Evolutionary conservation across 2,888 invertebrate genomes (phyloP), one percentile per base, ranked within the genome.

Genomic region (Drosophila lacicola): DNA sequence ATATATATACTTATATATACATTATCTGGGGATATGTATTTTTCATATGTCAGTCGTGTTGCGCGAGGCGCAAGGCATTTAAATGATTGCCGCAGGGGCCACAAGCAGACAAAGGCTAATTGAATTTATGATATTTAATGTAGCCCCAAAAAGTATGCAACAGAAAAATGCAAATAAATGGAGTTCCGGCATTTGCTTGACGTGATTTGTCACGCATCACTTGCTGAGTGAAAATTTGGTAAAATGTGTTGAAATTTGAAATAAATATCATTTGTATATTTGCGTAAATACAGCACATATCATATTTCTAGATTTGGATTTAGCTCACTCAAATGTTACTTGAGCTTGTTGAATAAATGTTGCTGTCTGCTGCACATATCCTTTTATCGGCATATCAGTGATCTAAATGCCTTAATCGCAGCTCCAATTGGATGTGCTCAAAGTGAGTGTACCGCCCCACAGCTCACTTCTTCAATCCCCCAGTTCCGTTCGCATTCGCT

Each of bases 31-130:
- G 36, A 49, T 51, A 55, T 42, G 60, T 53, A 70, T 74, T 54
- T 62, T 53, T 69, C 69, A 66, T 70, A 66, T 68, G 83, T 69
- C 78, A 63, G 50, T 55, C 41, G 80, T 63, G 71, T 50, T 64
- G 61, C 58, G 71, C 66, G 55, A 80, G 73, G 80, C 86, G 82
- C 61, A 74, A 39, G 64, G 54, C 77, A 83, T 77, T 82, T 77
- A 82, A 80, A 80, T 86, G 74, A 86, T 84, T 87, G 84, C 78
- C 65, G 39, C 19, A 33, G 46, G 55, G 9, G 39, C 49, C 33
- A 42, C 25, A 25, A 10, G 53, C 17, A 37, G 33, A 13, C 65
- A 42, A 47, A 70, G 58, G 68, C 68, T 75, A 73, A 75, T 75
- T 75, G 64, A 75, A 78, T 78, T 75, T 55, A 42, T 14, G 41